Base-by-base conservation (phyloP, 2,888 invertebrate genomes). In the Lepidochrysops patricia region DNA sequence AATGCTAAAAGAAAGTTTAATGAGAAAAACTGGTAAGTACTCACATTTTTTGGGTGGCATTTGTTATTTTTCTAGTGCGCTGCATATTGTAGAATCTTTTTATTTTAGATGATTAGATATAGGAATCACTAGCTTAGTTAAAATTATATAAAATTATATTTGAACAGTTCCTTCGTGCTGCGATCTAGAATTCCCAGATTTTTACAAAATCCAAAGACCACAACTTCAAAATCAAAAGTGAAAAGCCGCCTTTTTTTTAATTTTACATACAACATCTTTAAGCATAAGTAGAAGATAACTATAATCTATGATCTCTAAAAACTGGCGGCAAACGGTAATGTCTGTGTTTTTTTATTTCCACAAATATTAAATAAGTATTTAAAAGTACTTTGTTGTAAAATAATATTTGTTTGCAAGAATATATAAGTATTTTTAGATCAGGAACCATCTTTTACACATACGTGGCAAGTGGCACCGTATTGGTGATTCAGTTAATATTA, bases 41-140 rank as follows among this genome's bases (percentile, higher is more conserved):
- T 87, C 73, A 89, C 89, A 89, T 85, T 68, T 84, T 84, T 82
- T 89, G 89, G 64, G 84, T 82, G 63, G 83, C 76, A 65, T 85
- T 84, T 71, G 82, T 72, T 64, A 87, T 79, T 73, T 87, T 86
- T 70, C 81, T 81, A 61, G 78, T 77, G 66, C 84, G 80, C 76
- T 84, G 83, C 82, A 84, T 85, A 66, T 72, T 64, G 76, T 79
- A 68, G 70, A 68, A 69, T 75, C 66, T 23, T 26, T 29, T 48
- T n/a, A 12, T 58, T n/a, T 4, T 29, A 12, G 2, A 23, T 49
- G 12, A 29, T 34, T 32, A 32, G 3, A 1, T 19, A 48, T 29
- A 15, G 23, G n/a, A 23, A 19, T 15, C 26, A 32, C 23, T 58
- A 15, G 60, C 5, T 26, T 50, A 13, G 19, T 54, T 6, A 9